A percentile compares a stretch with the other conserved stretches of the same genome.
These are phyloP conservation scores for Leistus spinibarbis DNA, from an alignment of 2,888 invertebrate genomes.

Conservation along the genomic window DNA sequence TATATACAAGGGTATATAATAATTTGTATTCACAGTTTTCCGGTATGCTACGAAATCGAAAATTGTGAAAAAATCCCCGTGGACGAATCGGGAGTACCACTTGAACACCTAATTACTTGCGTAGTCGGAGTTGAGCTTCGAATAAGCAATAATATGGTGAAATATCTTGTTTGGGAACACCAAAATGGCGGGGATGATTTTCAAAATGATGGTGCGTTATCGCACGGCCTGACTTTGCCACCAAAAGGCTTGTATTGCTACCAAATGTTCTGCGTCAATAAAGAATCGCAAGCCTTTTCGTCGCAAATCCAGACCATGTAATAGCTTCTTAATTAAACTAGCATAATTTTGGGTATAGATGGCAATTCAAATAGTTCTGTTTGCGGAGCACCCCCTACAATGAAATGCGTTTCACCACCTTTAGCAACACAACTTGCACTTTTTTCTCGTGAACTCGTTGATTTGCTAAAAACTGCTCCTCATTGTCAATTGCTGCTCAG, in stretches of 20 bases:
- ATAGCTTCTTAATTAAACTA: too few relatives aligned
- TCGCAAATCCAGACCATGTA: not conserved
- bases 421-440: constrained; percentile 75
- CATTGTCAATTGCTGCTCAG: constrained; percentile 81
- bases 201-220: constrained; percentile 47
- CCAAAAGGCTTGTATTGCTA: not conserved
- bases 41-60: constrained; percentile 79
- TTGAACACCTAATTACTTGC: constrained; percentile 89
- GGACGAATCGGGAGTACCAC: constrained; percentile 77
- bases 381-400: constrained; percentile 2
- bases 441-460: constrained; percentile 86
- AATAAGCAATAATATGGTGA: constrained; percentile 58
- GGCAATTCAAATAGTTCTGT: constrained; percentile 12
- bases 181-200: constrained; percentile 48
- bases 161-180: constrained; percentile 60
- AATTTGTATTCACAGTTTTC: constrained; percentile 63
- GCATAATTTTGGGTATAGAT: constrained; percentile 12
- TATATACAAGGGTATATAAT: too few relatives aligned
- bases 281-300: too few relatives aligned
- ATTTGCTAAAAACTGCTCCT: constrained; percentile 80
- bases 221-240: not conserved
- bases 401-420: constrained; percentile 67
- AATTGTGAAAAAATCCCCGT: constrained; percentile 67
- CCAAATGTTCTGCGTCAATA: not conserved
- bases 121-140: constrained; percentile 72